Evolutionary conservation across 1,140 invertebrate species (phyloP), one percentile per base, ranked within the genome.

Genomic region (Linepithema humile): DNA sequence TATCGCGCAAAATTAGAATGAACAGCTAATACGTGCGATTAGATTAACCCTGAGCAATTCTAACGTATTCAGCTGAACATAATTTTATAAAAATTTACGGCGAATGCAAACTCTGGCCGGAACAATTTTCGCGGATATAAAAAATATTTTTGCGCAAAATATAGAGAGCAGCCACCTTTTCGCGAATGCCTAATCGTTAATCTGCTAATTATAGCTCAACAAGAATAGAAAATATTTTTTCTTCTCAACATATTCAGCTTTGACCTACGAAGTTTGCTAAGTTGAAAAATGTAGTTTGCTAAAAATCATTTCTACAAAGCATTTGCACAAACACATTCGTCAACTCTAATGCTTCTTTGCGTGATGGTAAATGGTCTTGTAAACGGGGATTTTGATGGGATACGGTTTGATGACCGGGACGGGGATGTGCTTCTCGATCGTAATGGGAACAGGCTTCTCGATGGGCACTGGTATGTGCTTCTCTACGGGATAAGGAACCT

Each of bases 381-480:
- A 96, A 2, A 97, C 95, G 23, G 97, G 97, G 43, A 97, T 96
- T 90, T 96, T 97, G 12, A 97, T 96, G 5, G 97, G 96, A 83
- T 96, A 97, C 1, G 96, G 97, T 84, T 97, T 97, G 48, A 96
- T 96, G 15, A 97, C 96, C 26, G 96, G 96, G 10, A 97, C 96
- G 7, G 96, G 96, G 7, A 97, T 94, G 91, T 97, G 97, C 89
- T 97, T 97, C 89, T 97, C 96, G 20, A 97, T 95, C 80, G 95
- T 96, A 35, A 96, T 96, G 0, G 96, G 96, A 3, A 96, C 95
- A 35, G 95, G 95, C 88, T 96, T 96, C 86, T 97, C 96, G 0
- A 97, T 94, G 1, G 95, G 92, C 87, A 96, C 96, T 12, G 95
- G 95, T 75, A 95, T 93, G 75, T 96, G 93, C 91, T 96, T 96